These are phyloP conservation scores for Forbesichthys agassizii DNA, from an alignment of 2,113 vertebrate species.

Conservation along the genomic window DNA sequence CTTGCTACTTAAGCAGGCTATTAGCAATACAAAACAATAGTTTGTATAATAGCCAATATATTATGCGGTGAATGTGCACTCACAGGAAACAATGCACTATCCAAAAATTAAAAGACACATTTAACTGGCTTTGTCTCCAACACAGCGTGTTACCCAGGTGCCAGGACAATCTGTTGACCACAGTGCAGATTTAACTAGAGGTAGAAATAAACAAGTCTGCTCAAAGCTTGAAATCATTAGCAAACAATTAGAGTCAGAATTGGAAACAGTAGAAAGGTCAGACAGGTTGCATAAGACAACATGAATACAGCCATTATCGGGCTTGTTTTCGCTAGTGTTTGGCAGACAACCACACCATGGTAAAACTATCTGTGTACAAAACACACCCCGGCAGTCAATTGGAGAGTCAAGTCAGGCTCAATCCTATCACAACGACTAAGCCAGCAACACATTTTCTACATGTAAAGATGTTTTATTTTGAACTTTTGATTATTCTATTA, in stretches of 20 bases:
- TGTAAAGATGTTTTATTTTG: no score
- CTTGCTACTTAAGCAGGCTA: conserved; percentile 15
- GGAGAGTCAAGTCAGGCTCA: conserved; percentile 42
- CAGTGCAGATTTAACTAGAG: background rate
- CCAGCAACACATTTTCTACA: no score
- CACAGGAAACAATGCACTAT: conserved; percentile 36
- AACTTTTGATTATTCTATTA: background rate
- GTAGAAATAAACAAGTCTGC: background rate
- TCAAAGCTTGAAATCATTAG: background rate
- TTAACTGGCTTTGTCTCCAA: conserved; percentile 64
- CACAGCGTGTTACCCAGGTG: conserved; percentile 11
- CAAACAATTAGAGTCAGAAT: conserved; percentile 22
- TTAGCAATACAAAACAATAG: conserved; percentile 5
- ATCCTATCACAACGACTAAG: conserved; percentile 10
- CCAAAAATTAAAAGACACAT: conserved; percentile 34
- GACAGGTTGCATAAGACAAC: conserved; percentile 67
- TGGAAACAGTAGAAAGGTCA: conserved; percentile 40
- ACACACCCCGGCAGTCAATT: conserved; percentile 15
- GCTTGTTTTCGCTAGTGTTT: conserved; percentile 52
- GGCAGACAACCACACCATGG: conserved; percentile 52
- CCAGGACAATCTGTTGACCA: conserved; percentile 14
- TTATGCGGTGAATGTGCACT: conserved; percentile 17
- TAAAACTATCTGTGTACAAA: conserved; percentile 52
- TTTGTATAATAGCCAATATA: background rate
- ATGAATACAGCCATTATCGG: conserved; percentile 72